Base-by-base conservation (phyloP, 2,113 vertebrate species). In the Gambusia holbrooki region DNA sequence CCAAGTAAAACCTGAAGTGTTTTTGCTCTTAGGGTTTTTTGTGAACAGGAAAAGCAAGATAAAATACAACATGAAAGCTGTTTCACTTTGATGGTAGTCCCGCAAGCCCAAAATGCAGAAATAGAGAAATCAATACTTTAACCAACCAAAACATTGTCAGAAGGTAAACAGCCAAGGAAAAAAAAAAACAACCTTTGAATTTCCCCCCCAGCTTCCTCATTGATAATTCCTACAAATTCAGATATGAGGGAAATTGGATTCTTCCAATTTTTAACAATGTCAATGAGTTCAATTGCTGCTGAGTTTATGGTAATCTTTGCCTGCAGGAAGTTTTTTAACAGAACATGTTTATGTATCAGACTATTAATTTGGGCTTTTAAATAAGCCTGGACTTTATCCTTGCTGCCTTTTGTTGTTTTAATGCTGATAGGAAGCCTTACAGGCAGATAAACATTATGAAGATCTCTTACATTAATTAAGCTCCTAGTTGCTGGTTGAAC, bases 371-470 rank as follows among this genome's bases (percentile, higher is more conserved):
- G 11, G 17, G 22, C 37, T 58, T n/a, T 33, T n/a, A 42, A 84
- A 70, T 65, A 71, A 69, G 62, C 10, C 54, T 25, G 33, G 64
- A 58, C 51, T 22, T 1, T 5, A 14, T 64, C 13, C 9, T 35
- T 27, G 27, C 70, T 65, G 62, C 30, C 51, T 48, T 45, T 69
- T n/a, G 45, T 73, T 68, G 85, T 85, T 81, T 78, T 82, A 37
- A 85, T 73, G 69, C 72, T 76, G 71, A 60, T 54, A 75, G 60
- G 69, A 60, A 48, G 77, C 81, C 89, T 78, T 0, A 1, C 45
- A 76, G 89, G 72, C 28, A 4, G 77, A 86, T 81, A 86, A 84
- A 89, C 81, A 89, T 79, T 72, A 73, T 73, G 63, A 84, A 76
- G 75, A 79, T 79, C 77, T 77, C 81, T 82, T 2, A 13, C 72